phyloP scores from a whole-genome alignment of 2,797 vertebrate species.

The Sylvilagus floridanus region DNA sequence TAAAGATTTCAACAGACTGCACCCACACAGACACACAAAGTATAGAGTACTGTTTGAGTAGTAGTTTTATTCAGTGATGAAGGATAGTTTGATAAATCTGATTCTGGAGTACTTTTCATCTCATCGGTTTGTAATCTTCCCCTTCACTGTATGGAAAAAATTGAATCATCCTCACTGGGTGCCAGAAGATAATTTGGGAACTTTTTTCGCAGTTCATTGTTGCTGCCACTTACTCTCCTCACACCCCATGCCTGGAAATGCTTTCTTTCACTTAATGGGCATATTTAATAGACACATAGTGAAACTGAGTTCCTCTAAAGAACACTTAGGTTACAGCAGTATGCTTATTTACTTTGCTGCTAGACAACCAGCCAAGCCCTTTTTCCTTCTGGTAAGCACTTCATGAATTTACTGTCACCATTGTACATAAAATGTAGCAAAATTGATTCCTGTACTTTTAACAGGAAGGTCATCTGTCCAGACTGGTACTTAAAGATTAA shows the following conservation, averaged over 20 bases:
- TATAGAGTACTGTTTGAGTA: no score
- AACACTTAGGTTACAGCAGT: background rate
- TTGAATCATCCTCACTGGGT: background rate
- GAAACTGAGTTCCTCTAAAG: background rate
- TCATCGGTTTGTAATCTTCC: background rate
- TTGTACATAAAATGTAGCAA: slow-evolving; percentile 66
- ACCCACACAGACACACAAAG: no score
- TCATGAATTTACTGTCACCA: slow-evolving; percentile 53
- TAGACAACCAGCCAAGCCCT: background rate
- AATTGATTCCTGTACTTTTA: slow-evolving; percentile 73
- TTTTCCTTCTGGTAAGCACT: slow-evolving; percentile 64
- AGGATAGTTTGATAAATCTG: background rate
- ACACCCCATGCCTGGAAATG: background rate
- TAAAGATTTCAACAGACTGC: no score
- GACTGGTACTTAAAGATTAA: slow-evolving; percentile 70
- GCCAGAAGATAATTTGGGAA: background rate
- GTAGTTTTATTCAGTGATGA: background rate
- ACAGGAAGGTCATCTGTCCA: slow-evolving; percentile 62
- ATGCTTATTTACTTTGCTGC: slow-evolving; percentile 50
- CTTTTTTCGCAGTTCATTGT: background rate
- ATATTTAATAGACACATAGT: slow-evolving; percentile 51
- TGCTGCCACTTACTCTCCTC: accelerated
- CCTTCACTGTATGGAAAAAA: background rate
- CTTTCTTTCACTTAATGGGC: slow-evolving; percentile 1
- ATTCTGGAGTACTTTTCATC: background rate